A percentile compares a stretch with the other conserved stretches of the same genome.
Evolutionary conservation across 64 coral and sea anemone species (phyloP).

Genomic region (Anthopleura sola): DNA sequence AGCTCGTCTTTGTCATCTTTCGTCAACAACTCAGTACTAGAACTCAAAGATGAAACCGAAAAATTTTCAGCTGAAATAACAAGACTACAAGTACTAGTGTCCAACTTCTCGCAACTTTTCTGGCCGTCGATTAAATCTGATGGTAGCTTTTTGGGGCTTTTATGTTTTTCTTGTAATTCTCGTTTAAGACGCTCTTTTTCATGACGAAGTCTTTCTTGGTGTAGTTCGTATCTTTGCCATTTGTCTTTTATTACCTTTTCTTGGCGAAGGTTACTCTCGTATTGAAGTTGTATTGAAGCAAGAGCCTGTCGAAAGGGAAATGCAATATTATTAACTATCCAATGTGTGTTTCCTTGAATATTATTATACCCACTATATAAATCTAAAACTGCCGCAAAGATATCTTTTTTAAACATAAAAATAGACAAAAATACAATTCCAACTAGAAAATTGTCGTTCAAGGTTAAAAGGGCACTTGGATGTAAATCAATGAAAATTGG

Average conservation of each 20-base stretch:
- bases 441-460: too few species aligned
- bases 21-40: conserved; percentile 42
- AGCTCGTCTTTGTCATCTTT: conserved; percentile 57
- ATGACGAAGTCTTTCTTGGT: conserved; percentile 36
- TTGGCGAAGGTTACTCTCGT: conserved; percentile 73
- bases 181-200: conserved; percentile 43
- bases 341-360: too few species aligned
- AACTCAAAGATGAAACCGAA: conserved; percentile 78
- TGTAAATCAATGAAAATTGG: too few species aligned
- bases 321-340: too few species aligned
- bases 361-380: too few species aligned
- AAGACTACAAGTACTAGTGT: conserved; percentile 47
- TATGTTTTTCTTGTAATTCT: conserved; percentile 26
- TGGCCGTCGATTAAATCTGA: not conserved
- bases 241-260: conserved; percentile 83
- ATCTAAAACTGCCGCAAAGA: too few species aligned
- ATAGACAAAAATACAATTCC: too few species aligned
- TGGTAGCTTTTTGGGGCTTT: not conserved
- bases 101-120: conserved; percentile 23
- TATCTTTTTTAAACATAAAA: too few species aligned
- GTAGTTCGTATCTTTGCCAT: conserved; percentile 64
- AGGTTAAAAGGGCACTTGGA: too few species aligned
- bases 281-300: conserved; percentile 86
- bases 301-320: conserved; percentile 39
- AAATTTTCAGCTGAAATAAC: conserved; percentile 92